Conservation (phyloP, 2,113 vertebrate species). For the Apeltes quadracus region DNA sequence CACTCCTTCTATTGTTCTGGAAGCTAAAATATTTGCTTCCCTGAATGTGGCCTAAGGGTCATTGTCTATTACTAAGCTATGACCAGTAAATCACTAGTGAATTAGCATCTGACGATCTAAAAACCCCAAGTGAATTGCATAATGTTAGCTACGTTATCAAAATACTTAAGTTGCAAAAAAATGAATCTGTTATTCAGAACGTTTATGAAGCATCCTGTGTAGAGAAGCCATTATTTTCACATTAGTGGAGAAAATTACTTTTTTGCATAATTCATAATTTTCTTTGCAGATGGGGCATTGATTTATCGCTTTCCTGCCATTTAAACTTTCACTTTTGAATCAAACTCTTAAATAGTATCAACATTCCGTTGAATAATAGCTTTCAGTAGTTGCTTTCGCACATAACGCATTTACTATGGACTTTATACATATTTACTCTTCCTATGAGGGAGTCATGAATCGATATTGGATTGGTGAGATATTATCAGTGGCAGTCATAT, state of each 20-base stretch:
- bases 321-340: neutral
- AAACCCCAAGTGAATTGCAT: neutral
- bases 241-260: neutral
- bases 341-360: neutral
- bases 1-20: slow-evolving; percentile 61
- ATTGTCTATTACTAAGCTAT: slow-evolving; percentile 52
- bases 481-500: neutral
- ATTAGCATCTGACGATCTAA: slow-evolving; percentile 63
- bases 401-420: neutral
- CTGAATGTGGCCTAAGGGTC: slow-evolving; percentile 36
- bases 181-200: neutral
- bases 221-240: slow-evolving; percentile 16
- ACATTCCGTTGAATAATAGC: neutral
- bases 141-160: neutral
- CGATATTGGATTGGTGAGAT: neutral
- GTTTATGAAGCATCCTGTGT: neutral
- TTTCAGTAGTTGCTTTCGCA: neutral
- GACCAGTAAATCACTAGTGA: slow-evolving; percentile 29
- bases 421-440: neutral
- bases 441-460: neutral
- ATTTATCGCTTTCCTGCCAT: neutral
- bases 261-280: neutral
- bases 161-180: neutral
- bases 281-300: neutral
- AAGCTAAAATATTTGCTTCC: slow-evolving; percentile 47